A percentile compares a stretch with the other conserved stretches of the same genome.
Evolutionary conservation across 1,140 invertebrate species (phyloP).

Genomic region (Atta cephalotes): DNA sequence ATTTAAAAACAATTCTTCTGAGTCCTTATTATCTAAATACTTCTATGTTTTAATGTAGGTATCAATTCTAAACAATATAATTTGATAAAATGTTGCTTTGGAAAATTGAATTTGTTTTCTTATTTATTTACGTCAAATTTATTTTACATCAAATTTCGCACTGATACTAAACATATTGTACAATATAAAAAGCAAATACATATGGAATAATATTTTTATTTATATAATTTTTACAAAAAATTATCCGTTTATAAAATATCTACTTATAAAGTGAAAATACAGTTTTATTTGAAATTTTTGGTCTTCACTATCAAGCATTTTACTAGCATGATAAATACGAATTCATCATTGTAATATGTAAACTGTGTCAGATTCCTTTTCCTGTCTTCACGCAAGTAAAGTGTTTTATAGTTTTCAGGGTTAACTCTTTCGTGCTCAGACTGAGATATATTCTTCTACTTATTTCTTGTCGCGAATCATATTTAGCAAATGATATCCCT

Average conservation of each 20-base stretch:
- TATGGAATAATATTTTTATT: not conserved
- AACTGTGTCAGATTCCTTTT: conserved; percentile 42
- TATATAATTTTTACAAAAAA: conserved; percentile 1
- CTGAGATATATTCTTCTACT: conserved; percentile 33
- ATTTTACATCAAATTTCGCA: not conserved
- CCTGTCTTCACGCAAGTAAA: conserved; percentile 40
- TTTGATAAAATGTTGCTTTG: not conserved
- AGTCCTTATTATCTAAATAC: not conserved
- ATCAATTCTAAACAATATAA: not conserved
- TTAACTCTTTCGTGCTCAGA: conserved; percentile 42
- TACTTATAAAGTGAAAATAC: not conserved
- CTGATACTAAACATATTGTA: not conserved
- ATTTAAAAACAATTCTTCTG: not conserved
- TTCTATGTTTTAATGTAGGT: not conserved
- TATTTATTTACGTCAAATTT: not conserved
- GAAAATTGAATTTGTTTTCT: not conserved
- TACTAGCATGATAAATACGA: conserved; percentile 28
- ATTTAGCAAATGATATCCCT: not conserved
- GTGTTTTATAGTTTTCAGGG: conserved; percentile 42
- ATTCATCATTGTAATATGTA: conserved; percentile 52
- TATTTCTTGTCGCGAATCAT: conserved; percentile 16
- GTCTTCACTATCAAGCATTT: not conserved
- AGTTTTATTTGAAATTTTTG: not conserved
- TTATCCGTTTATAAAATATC: not conserved
- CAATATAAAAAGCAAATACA: not conserved